Conservation (phyloP, 2,888 invertebrate species). For the Argyra leucocephala region DNA sequence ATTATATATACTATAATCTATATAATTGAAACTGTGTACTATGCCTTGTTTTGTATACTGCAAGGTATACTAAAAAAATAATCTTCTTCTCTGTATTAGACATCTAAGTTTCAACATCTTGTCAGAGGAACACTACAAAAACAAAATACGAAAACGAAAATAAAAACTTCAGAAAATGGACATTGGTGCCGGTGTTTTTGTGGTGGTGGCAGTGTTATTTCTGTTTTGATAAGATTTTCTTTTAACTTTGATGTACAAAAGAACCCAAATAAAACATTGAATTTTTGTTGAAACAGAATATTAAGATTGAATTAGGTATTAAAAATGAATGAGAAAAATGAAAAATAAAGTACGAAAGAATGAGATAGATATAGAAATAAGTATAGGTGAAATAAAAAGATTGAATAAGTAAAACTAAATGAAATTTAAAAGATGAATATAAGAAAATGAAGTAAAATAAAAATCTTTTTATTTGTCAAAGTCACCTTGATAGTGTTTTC, state of each 20-base stretch:
- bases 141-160: too few species aligned
- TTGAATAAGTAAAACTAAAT: not conserved
- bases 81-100: not conserved
- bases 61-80: too few species aligned
- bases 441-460: too few species aligned
- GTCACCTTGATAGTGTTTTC: not conserved
- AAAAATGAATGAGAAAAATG: not conserved
- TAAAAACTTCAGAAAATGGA: too few species aligned
- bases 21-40: too few species aligned
- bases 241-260: not conserved
- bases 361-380: not conserved
- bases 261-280: not conserved
- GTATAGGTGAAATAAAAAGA: too few species aligned
- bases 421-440: not conserved
- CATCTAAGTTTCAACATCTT: not conserved
- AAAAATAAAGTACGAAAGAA: not conserved
- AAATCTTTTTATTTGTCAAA: constrained; percentile 1
- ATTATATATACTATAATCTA: too few species aligned
- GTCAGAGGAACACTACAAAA: not conserved
- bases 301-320: not conserved
- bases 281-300: not conserved
- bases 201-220: too few species aligned
- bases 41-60: too few species aligned
- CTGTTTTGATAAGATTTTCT: too few species aligned
- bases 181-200: too few species aligned